phyloP scores from a whole-genome alignment of 2,113 vertebrate genomes.

The Taurulus bubalis region DNA sequence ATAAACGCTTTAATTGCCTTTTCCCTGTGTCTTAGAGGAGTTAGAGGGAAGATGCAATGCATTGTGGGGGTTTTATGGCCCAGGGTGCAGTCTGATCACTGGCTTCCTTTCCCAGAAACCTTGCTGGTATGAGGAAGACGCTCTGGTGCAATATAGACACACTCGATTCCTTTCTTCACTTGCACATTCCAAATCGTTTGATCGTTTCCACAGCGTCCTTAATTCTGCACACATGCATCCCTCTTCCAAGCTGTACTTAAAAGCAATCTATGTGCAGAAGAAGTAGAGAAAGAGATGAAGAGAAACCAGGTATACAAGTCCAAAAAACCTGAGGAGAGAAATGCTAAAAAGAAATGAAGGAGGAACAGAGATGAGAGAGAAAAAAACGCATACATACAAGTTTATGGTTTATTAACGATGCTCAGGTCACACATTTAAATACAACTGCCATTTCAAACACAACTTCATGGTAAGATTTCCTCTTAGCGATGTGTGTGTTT shows the following conservation, averaged over 20 bases:
- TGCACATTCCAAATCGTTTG: slow-evolving; percentile 59
- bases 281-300: slow-evolving; percentile 11
- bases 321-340: background rate
- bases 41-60: slow-evolving; percentile 69
- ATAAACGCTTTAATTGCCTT: slow-evolving; percentile 82
- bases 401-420: slow-evolving; percentile 34
- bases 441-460: slow-evolving; percentile 25
- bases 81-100: slow-evolving; percentile 63
- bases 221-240: slow-evolving; percentile 40
- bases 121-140: slow-evolving; percentile 60
- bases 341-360: slow-evolving; percentile 23
- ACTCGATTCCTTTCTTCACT: slow-evolving; percentile 38
- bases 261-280: slow-evolving; percentile 36
- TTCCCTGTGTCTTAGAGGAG: slow-evolving; percentile 71
- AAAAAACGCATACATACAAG: slow-evolving; percentile 9
- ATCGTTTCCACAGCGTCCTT: slow-evolving; percentile 61
- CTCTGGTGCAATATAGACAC: slow-evolving; percentile 65
- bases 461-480: slow-evolving; percentile 23
- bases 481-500: slow-evolving; percentile 7
- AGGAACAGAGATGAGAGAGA: slow-evolving; percentile 22
- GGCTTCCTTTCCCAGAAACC: slow-evolving; percentile 72
- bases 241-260: slow-evolving; percentile 34
- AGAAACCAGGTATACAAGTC: slow-evolving; percentile 11
- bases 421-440: slow-evolving; percentile 17
- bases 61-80: slow-evolving; percentile 73